Percentiles rank a stretch among this genome's conserved stretches.
phyloP scores from a whole-genome alignment of 1,140 invertebrate species.

The Temnothorax longispinosus region DNA sequence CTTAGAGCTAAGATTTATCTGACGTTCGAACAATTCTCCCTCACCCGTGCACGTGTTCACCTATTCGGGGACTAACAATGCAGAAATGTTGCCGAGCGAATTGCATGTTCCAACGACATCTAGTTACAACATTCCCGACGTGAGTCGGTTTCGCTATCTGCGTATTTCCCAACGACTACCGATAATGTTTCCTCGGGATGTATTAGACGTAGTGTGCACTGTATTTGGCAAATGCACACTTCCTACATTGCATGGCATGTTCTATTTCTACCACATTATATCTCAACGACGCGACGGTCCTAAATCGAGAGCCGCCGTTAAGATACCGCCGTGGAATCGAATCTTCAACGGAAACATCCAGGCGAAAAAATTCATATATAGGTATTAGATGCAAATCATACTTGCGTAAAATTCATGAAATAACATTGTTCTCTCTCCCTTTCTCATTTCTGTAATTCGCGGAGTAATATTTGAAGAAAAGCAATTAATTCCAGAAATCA shows the following conservation, averaged over 20 bases:
- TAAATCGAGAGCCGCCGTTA: neutral
- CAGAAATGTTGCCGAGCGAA: slow-evolving; percentile 61
- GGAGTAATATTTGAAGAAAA: neutral
- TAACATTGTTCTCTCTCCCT: neutral
- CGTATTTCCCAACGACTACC: slow-evolving; percentile 62
- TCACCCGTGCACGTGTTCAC: neutral
- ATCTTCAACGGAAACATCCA: neutral
- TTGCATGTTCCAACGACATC: slow-evolving; percentile 58
- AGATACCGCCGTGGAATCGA: neutral
- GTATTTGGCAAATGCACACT: slow-evolving; percentile 50
- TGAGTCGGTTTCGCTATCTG: slow-evolving; percentile 68
- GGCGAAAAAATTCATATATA: neutral
- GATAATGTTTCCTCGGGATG: slow-evolving; percentile 62
- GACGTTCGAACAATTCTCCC: slow-evolving; percentile 24
- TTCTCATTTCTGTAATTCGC: neutral
- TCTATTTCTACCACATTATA: slow-evolving; percentile 7
- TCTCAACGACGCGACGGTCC: neutral
- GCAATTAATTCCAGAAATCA: neutral
- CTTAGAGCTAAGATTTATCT: slow-evolving; percentile 52
- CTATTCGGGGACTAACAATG: slow-evolving; percentile 52
- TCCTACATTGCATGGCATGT: slow-evolving; percentile 25
- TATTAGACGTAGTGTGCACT: slow-evolving; percentile 50
- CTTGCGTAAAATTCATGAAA: neutral
- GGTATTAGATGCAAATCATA: neutral
- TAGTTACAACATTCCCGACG: slow-evolving; percentile 67